These are phyloP conservation scores for Scaptomyza graminum DNA, from an alignment of 1,140 invertebrate genomes.

Conservation along the genomic window DNA sequence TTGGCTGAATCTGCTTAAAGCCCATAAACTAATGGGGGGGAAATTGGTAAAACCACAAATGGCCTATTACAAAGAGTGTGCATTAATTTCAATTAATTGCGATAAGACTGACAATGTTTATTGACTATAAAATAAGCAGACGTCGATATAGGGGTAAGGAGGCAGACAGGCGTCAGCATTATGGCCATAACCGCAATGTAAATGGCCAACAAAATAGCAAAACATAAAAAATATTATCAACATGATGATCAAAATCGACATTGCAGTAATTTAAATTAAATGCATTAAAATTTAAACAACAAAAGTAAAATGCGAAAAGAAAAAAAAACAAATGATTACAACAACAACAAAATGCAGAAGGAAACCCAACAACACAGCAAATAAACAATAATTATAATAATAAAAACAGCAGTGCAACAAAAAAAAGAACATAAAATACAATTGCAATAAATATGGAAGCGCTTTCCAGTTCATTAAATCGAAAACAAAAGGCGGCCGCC, in stretches of 20 bases:
- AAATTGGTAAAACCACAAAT: conserved; percentile 39
- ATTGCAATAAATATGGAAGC: conserved; percentile 75
- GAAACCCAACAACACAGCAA: conserved; percentile 28
- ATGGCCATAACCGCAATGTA: conserved; percentile 41
- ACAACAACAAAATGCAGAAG: conserved; percentile 5
- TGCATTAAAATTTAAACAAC: conserved; percentile 67
- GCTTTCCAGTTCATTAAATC: conserved; percentile 81
- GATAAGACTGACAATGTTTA: conserved; percentile 69
- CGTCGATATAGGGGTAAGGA: neutral
- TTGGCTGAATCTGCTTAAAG: neutral
- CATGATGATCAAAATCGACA: conserved; percentile 54
- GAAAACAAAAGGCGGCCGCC: conserved; percentile 72
- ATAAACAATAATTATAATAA: conserved; percentile 64
- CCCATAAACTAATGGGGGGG: neutral
- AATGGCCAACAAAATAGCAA: conserved; percentile 48
- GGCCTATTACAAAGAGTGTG: conserved; percentile 43
- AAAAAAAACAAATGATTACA: conserved; percentile 5
- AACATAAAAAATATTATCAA: conserved; percentile 31
- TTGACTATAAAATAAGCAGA: conserved; percentile 71
- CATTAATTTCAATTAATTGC: conserved; percentile 72
- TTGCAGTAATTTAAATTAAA: conserved; percentile 76
- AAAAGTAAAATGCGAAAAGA: conserved; percentile 15
- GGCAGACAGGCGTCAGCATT: neutral
- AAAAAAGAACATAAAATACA: conserved; percentile 13
- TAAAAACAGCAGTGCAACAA: conserved; percentile 41